These are phyloP conservation scores for Mythimna ferrago DNA, from an alignment of 2,888 invertebrate species.

Conservation along the genomic window DNA sequence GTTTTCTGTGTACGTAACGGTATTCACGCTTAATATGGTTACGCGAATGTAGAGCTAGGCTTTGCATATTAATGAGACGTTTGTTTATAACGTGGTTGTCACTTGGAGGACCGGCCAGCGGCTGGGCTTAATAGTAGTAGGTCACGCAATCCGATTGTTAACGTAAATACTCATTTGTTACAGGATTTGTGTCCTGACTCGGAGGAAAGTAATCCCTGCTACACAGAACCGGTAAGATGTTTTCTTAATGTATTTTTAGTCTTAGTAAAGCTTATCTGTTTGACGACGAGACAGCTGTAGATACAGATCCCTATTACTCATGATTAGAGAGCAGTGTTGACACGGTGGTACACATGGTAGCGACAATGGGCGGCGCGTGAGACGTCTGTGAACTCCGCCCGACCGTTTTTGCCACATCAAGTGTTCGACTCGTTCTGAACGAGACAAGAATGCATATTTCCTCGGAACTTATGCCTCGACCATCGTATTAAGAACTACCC, in stretches of 20 bases:
- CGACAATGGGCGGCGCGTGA: slow-evolving; percentile 77
- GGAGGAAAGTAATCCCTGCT: slow-evolving; percentile 50
- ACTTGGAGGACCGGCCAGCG: slow-evolving; percentile 11
- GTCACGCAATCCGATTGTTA: slow-evolving; percentile 53
- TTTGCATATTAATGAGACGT: slow-evolving; percentile 56
- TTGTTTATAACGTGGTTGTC: slow-evolving; percentile 49
- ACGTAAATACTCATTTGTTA: slow-evolving; percentile 67
- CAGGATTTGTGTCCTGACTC: slow-evolving; percentile 71
- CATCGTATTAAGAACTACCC: slow-evolving; percentile 62
- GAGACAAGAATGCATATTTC: slow-evolving; percentile 58
- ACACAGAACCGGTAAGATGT: slow-evolving; percentile 66
- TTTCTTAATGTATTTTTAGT: slow-evolving; percentile 24
- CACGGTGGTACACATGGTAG: slow-evolving; percentile 69
- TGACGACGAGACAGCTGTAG: slow-evolving; percentile 7
- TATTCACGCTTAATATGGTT: slow-evolving; percentile 53
- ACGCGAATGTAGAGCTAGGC: slow-evolving; percentile 53
- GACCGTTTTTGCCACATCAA: slow-evolving; percentile 76
- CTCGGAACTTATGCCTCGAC: slow-evolving; percentile 55
- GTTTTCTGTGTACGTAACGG: slow-evolving; percentile 57
- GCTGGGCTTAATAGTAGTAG: slow-evolving; percentile 20
- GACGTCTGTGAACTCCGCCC: slow-evolving; percentile 81
- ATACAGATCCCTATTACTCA: slow-evolving; percentile 41
- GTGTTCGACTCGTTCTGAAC: slow-evolving; percentile 70
- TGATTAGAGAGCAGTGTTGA: slow-evolving; percentile 62
- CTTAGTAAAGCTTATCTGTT: slow-evolving; percentile 14